These are phyloP conservation scores for Myodes glareolus DNA, from an alignment of 2,113 vertebrate genomes.

Conservation along the genomic window DNA sequence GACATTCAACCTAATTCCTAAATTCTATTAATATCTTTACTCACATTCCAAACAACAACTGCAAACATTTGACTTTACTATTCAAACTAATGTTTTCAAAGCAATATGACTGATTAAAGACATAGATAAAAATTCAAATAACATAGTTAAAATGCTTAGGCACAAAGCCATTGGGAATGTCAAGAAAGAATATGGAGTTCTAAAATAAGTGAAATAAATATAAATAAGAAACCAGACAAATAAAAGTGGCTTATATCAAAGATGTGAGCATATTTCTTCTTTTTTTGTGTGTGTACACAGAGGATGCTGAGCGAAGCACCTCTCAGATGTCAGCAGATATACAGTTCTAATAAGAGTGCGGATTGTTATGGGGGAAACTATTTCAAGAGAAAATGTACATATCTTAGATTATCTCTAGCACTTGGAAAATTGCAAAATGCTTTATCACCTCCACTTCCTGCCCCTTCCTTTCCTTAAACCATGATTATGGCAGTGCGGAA, in stretches of 20 bases:
- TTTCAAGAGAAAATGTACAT: constrained; percentile 67
- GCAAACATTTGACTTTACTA: constrained; percentile 43
- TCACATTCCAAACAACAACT: constrained; percentile 60
- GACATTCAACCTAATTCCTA: constrained; percentile 68
- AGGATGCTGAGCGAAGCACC: constrained; percentile 63
- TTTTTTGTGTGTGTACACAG: background rate
- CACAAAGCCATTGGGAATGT: constrained; percentile 19
- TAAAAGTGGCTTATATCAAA: constrained; percentile 54
- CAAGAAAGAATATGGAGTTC: constrained; percentile 11
- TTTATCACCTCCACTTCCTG: constrained; percentile 58
- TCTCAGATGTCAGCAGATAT: constrained; percentile 75
- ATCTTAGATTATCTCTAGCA: constrained; percentile 66
- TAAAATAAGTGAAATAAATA: constrained; percentile 8
- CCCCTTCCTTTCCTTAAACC: background rate
- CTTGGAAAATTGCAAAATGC: constrained; percentile 76
- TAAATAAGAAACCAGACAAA: constrained; percentile 22
- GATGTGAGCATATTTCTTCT: background rate
- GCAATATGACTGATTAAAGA: constrained; percentile 63
- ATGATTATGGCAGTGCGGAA: background rate
- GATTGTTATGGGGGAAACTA: constrained; percentile 55
- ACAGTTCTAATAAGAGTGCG: constrained; percentile 71
- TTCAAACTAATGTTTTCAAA: constrained; percentile 68
- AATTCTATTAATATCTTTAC: constrained; percentile 74
- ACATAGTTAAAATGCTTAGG: constrained; percentile 30
- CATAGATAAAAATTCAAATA: constrained; percentile 68